Conservation (phyloP, 2,113 vertebrate species). For the Pholis gunnellus region DNA sequence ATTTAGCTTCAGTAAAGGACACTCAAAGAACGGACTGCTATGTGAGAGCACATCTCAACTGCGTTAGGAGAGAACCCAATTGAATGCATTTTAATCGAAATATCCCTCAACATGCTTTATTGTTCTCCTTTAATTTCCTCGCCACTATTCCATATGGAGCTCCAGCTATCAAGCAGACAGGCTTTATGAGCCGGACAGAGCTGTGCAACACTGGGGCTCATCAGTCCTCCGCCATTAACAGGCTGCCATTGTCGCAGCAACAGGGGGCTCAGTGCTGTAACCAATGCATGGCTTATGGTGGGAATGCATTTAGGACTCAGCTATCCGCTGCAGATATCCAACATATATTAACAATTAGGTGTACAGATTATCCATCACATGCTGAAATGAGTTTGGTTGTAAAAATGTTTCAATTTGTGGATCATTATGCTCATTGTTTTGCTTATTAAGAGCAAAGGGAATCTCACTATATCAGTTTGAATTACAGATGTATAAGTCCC, state of each 20-base stretch:
- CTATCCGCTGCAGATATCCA: slow-evolving; percentile 35
- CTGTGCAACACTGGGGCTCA: slow-evolving; percentile 50
- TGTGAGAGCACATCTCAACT: slow-evolving; percentile 86
- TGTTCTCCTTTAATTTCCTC: slow-evolving; percentile 74
- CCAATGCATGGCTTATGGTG: slow-evolving; percentile 38
- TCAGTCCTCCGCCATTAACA: slow-evolving; percentile 64
- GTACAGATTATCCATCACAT: slow-evolving; percentile 45
- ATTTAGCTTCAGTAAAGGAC: slow-evolving; percentile 90
- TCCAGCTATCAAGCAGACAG: slow-evolving; percentile 69
- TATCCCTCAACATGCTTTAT: slow-evolving; percentile 77
- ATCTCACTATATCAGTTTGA: neutral
- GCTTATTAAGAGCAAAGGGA: slow-evolving; percentile 3
- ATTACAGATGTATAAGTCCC: neutral
- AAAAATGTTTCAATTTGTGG: slow-evolving; percentile 31
- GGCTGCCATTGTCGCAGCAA: slow-evolving; percentile 52
- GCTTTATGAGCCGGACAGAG: slow-evolving; percentile 62
- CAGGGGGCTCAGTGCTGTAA: slow-evolving; percentile 33
- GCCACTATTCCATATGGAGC: slow-evolving; percentile 73
- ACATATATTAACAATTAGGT: slow-evolving; percentile 55
- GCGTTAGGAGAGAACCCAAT: slow-evolving; percentile 73
- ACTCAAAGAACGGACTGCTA: slow-evolving; percentile 85
- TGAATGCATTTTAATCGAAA: slow-evolving; percentile 84
- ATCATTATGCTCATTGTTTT: slow-evolving; percentile 26
- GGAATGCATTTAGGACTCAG: slow-evolving; percentile 35
- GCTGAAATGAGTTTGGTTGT: neutral